Base-by-base conservation (phyloP, 2,797 vertebrate genomes). In the Clarias fuscus region DNA sequence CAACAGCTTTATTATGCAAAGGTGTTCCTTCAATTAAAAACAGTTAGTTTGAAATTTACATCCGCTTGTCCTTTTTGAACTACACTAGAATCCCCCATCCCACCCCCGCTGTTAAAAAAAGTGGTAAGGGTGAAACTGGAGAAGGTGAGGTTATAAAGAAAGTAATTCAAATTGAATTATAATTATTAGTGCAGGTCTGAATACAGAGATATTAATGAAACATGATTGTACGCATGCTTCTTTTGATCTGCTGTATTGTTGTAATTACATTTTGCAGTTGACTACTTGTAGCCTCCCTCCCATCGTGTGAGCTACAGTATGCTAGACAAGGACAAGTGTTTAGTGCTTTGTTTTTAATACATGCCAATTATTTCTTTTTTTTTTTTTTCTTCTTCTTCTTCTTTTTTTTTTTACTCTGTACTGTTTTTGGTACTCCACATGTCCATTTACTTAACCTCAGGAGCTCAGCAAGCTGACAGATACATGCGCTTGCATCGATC, bases 201-300 rank as follows among this genome's bases (percentile, higher is more conserved):
- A 71, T 10, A 86, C 80, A 65, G 70, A 68, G 43, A 78, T 82
- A 75, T 87, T 84, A 87, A 88, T 84, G 40, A 87, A 76, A 81
- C 72, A 43, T 86, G 67, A 43, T 14, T 61, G 4, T 22, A 4
- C 14, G 18, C 30, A 37, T n/a, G 33, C 22, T 62, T 2, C 33
- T 79, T 79, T 62, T 79, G 59, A 79, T 79, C 77, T 62, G 77
- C 20, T 0, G 20, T 40, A 40, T 79, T 40, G 13, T 22, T 24
- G 22, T 62, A 79, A 62, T 79, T 37, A 40, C 24, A 62, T 62
- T 62, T 79, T 4, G 20, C 58, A 56, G 33, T 56, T 72, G 71
- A 61, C 40, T 75, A 48, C 48, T 86, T 48, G 59, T 43, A 86
- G 64, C 43, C 79, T 43, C 59, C 84, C 70, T 67, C 79, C 59